Conservation (phyloP, 1,140 invertebrate genomes). For the Trachymyrmex septentrionalis region DNA sequence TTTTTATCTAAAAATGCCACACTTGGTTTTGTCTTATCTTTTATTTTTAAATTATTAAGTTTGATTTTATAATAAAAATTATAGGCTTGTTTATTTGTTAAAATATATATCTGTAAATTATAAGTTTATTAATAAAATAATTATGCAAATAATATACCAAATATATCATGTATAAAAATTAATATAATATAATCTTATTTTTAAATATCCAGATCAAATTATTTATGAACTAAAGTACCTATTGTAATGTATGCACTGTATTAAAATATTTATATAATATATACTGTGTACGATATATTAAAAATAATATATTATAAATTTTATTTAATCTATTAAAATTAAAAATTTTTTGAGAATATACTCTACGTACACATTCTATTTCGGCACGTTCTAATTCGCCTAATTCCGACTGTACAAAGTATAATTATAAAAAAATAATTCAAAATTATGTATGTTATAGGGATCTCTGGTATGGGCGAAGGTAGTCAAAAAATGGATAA, state of each 20-base stretch:
- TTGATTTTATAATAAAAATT: constrained; percentile 13
- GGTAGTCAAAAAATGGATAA: constrained; percentile 82
- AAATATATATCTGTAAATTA: constrained; percentile 20
- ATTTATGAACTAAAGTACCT: neutral
- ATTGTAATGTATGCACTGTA: neutral
- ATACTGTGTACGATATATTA: too few relatives aligned
- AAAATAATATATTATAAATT: neutral
- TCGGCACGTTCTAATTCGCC: too few relatives aligned
- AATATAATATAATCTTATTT: constrained; percentile 30
- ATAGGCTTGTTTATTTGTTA: neutral
- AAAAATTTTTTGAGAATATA: constrained; percentile 4
- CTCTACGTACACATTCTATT: neutral
- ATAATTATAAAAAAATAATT: constrained; percentile 45
- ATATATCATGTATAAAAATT: constrained; percentile 12
- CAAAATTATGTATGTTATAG: constrained; percentile 70
- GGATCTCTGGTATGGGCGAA: constrained; percentile 81
- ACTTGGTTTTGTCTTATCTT: neutral
- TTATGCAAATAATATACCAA: neutral
- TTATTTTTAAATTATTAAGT: constrained; percentile 8
- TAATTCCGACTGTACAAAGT: constrained; percentile 13
- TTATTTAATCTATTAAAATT: constrained; percentile 15
- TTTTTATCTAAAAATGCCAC: constrained; percentile 19
- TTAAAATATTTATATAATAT: too few relatives aligned
- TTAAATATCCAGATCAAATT: neutral
- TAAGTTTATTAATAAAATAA: neutral